Evolutionary conservation across 2,888 invertebrate species (phyloP), one percentile per base, ranked within the genome.

Genomic region (Pachliopta kotzebuea): DNA sequence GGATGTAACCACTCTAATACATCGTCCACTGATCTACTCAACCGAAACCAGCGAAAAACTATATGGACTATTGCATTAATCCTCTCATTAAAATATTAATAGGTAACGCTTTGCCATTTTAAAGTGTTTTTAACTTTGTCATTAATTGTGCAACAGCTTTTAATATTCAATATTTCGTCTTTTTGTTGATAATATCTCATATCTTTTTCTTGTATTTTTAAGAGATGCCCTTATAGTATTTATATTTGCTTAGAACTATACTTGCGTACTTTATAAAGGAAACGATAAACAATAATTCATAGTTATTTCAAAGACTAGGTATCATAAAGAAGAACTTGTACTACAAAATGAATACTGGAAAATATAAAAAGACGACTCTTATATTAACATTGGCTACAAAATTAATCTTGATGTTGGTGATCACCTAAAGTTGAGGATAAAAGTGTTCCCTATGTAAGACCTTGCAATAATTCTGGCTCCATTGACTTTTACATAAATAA

Each of bases 1-100:
- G 73, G 76, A 76, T 72, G 71, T 68, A 74, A 69, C 71, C 66
- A 67, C 61, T 70, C 70, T 68, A 68, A 61, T 58, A 60, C 68
- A 18, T 62, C 31, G 56, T 60, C 65, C 50, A 21, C 21, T 52
- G 50, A 52, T 52, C 58, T 62, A 62, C 55, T 66, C 54, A 37
- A 59, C 59, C 31, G 37, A 58, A 24, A 53, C 31, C 26, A 7
- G n/a, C 14, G 11, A 17, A 61, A 29, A 56, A 56, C 42, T 29
- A 61, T 42, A 53, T 54, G 26, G 17, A 50, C 55, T 56, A n/a
- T 62, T 52, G 50, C 50, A 52, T 52, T 52, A 52, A 52, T 53
- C 55, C 37, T 61, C 14, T 54, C 54, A 52, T 60, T 26, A 7
- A 60, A 45, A 45, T 45, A 45, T 45, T 45, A 7, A 45, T n/a